These are phyloP conservation scores for Sturnira hondurensis DNA, from an alignment of 2,113 vertebrate genomes.

Conservation along the genomic window DNA sequence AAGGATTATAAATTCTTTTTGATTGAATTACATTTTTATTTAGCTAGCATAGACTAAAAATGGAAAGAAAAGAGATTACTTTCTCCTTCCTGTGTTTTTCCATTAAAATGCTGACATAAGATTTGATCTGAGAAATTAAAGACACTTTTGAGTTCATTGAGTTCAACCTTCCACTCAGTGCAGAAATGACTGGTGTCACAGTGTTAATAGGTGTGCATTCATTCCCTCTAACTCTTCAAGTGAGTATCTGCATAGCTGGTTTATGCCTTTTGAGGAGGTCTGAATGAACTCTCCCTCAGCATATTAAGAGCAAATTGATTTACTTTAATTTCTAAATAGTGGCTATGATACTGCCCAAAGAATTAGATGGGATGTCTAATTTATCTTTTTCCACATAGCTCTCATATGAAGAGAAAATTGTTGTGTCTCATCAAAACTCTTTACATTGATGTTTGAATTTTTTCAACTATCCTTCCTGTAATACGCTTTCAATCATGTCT, in stretches of 20 bases:
- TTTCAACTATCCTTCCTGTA: background rate
- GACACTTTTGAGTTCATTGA: background rate
- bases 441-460: background rate
- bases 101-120: background rate
- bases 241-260: background rate
- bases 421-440: background rate
- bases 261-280: background rate
- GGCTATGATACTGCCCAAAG: background rate
- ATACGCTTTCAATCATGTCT: background rate
- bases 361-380: background rate
- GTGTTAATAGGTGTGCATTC: background rate
- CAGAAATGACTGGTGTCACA: background rate
- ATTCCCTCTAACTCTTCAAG: background rate
- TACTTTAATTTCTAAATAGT: background rate
- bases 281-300: background rate
- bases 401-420: background rate
- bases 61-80: background rate
- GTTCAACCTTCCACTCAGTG: background rate
- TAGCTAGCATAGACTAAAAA: background rate
- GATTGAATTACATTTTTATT: background rate
- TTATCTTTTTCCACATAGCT: background rate
- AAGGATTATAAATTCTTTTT: background rate
- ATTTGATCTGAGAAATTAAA: conserved; percentile 17
- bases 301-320: background rate
- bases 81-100: background rate